Evolutionary conservation across 2,797 vertebrate genomes (phyloP).

Genomic region (Hephaestus fuliginosus): DNA sequence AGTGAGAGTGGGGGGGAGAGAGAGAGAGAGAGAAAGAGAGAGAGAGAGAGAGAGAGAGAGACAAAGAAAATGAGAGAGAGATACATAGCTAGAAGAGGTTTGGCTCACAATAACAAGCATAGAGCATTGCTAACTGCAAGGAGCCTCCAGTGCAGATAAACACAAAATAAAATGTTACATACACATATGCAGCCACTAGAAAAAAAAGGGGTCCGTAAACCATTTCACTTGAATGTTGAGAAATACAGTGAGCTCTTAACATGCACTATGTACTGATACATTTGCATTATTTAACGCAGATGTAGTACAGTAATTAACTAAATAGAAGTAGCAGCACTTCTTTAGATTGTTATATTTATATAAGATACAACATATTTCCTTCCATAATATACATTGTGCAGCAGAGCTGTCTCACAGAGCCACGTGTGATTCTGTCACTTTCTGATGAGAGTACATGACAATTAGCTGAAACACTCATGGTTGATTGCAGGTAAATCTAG

Average conservation of each 20-base stretch:
- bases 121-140: constrained; percentile 58
- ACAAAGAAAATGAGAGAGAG: constrained; percentile 31
- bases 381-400: constrained; percentile 27
- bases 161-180: constrained; percentile 44
- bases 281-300: constrained; percentile 11
- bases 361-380: constrained; percentile 4
- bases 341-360: constrained; percentile 13
- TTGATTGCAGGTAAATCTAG: constrained; percentile 3
- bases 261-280: constrained; percentile 3
- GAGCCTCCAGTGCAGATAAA: constrained; percentile 67
- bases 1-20: constrained; percentile 22
- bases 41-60: constrained; percentile 4
- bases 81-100: constrained; percentile 67
- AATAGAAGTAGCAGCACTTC: not conserved
- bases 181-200: constrained; percentile 49
- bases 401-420: constrained; percentile 13
- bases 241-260: constrained; percentile 16
- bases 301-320: constrained; percentile 9
- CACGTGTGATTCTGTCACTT: constrained; percentile 21
- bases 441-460: constrained; percentile 13
- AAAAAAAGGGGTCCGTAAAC: constrained; percentile 40
- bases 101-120: constrained; percentile 72
- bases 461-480: constrained; percentile 6
- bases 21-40: constrained; percentile 15
- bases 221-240: constrained; percentile 41